A percentile compares a stretch with the other conserved stretches of the same genome.
phyloP scores from a whole-genome alignment of 2,797 vertebrate genomes.

The Acipenser transmontanus region DNA sequence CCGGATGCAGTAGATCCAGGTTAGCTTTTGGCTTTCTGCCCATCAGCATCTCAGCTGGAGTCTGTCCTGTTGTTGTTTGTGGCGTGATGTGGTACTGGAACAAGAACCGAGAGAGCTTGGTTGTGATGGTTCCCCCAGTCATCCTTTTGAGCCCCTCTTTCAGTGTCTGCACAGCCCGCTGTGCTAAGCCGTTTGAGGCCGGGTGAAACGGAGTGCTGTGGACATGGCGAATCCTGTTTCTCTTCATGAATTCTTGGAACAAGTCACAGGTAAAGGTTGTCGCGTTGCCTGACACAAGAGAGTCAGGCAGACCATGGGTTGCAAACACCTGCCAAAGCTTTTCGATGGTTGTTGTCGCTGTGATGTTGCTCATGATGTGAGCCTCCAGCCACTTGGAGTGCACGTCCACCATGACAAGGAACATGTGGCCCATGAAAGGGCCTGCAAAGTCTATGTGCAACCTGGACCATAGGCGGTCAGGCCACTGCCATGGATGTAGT shows the following conservation, averaged over 20 bases:
- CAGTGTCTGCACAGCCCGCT: neutral
- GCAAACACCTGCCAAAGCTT: slow-evolving; percentile 14
- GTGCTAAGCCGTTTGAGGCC: neutral
- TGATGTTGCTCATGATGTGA: slow-evolving; percentile 16
- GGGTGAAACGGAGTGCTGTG: neutral
- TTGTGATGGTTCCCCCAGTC: too few species aligned
- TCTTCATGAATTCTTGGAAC: slow-evolving; percentile 18
- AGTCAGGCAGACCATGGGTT: slow-evolving; percentile 4
- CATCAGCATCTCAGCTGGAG: too few species aligned
- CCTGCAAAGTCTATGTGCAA: slow-evolving; percentile 5
- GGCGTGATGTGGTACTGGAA: slow-evolving; percentile 14
- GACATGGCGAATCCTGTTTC: neutral
- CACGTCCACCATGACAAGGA: too few species aligned
- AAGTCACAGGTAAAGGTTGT: slow-evolving; percentile 16
- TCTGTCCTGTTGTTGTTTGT: neutral
- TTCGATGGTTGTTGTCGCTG: slow-evolving; percentile 9
- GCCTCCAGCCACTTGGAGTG: too few species aligned
- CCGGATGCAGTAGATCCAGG: slow-evolving; percentile 13
- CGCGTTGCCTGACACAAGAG: slow-evolving; percentile 16
- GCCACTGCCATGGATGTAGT: slow-evolving; percentile 14
- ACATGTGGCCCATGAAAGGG: too few species aligned
- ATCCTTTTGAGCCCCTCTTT: neutral
- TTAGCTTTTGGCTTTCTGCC: too few species aligned
- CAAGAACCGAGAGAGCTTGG: slow-evolving; percentile 7
- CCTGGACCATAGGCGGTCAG: slow-evolving; percentile 15